Conservation (phyloP, 2,888 invertebrate species). For the Argyresthia goedartella region DNA sequence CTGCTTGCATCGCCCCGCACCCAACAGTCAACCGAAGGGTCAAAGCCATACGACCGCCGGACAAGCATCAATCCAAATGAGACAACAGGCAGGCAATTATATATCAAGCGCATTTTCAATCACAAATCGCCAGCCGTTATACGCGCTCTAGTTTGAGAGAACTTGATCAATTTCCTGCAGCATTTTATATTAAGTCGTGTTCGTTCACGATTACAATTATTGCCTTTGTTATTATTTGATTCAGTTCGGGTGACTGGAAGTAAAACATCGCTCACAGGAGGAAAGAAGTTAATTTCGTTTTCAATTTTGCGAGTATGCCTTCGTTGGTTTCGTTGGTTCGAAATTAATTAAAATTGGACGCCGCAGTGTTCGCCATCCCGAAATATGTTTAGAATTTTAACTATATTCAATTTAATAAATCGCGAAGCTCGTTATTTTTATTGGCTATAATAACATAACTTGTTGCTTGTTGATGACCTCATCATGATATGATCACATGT, state of each 20-base stretch:
- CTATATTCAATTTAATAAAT: not conserved
- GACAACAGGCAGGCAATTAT: not conserved
- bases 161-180: no score
- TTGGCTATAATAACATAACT: not conserved
- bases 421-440: no score
- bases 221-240: not conserved
- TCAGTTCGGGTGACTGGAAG: not conserved
- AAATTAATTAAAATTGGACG: not conserved
- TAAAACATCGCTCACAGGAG: not conserved
- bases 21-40: slow-evolving; percentile 31
- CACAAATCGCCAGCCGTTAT: no score
- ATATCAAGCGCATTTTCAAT: not conserved
- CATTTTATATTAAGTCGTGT: not conserved
- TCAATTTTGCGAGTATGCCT: slow-evolving; percentile 24
- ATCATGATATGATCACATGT: no score
- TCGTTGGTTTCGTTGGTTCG: not conserved
- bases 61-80: not conserved
- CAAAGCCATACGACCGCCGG: not conserved
- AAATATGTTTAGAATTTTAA: slow-evolving; percentile 1
- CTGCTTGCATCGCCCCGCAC: slow-evolving; percentile 9
- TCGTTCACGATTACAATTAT: not conserved
- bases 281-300: slow-evolving; percentile 28
- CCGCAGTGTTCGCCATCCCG: not conserved
- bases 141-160: no score
- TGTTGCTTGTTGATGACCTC: not conserved